Evolutionary conservation across 2,113 vertebrate genomes (phyloP).

Genomic region (Telmatochromis bifrenatus): DNA sequence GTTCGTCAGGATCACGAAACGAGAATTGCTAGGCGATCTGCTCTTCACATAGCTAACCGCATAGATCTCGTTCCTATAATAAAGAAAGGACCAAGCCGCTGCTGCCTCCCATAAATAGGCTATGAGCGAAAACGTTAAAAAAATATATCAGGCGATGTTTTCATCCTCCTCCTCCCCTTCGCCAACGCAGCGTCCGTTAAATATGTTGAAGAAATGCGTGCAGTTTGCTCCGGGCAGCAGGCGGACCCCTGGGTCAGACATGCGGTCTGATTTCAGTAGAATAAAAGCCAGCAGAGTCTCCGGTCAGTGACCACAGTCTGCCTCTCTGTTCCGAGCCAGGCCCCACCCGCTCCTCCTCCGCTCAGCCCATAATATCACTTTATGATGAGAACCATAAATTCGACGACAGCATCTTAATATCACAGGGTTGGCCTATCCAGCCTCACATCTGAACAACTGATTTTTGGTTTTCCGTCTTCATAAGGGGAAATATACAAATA

Average conservation of each 20-base stretch:
- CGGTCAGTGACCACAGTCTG: slow-evolving; percentile 55
- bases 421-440: neutral
- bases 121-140: slow-evolving; percentile 23
- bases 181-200: slow-evolving; percentile 21
- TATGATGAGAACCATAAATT: slow-evolving; percentile 34
- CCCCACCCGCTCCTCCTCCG: slow-evolving; percentile 69
- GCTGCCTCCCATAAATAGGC: slow-evolving; percentile 44
- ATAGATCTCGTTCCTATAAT: slow-evolving; percentile 23
- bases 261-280: slow-evolving; percentile 45
- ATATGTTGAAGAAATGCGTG: neutral
- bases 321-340: slow-evolving; percentile 48
- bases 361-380: slow-evolving; percentile 43
- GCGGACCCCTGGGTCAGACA: slow-evolving; percentile 58
- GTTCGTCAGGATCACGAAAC: slow-evolving; percentile 60
- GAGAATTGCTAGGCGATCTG: slow-evolving; percentile 45
- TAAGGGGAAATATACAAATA: neutral
- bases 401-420: slow-evolving; percentile 13
- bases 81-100: slow-evolving; percentile 52
- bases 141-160: slow-evolving; percentile 33
- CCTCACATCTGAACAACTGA: neutral
- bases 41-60: slow-evolving; percentile 66
- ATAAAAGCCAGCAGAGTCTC: slow-evolving; percentile 41
- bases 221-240: slow-evolving; percentile 26
- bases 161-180: slow-evolving; percentile 49
- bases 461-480: neutral